Evolutionary conservation across 2,797 vertebrate species (phyloP).

Genomic region (Bradypus variegatus): DNA sequence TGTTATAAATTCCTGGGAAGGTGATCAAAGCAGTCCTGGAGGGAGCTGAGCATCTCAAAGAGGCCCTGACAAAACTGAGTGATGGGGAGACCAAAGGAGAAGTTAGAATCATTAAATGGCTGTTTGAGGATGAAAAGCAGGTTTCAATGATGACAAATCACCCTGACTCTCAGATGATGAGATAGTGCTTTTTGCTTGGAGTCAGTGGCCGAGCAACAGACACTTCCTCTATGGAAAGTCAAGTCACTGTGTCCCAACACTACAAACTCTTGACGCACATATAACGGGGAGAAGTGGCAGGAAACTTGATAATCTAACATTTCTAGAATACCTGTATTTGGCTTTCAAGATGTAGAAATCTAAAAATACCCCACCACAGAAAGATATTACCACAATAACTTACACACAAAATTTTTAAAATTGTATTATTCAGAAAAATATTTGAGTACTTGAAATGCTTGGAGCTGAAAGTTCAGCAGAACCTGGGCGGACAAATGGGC

Average conservation of each 20-base stretch:
- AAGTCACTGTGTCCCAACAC: not conserved
- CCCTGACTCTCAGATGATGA: constrained; percentile 11
- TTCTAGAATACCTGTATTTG: not conserved
- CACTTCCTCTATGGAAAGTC: not conserved
- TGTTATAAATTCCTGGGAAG: constrained; percentile 57
- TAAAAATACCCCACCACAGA: not conserved
- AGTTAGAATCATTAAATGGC: constrained; percentile 12
- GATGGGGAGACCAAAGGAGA: not conserved
- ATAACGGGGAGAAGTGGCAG: too few species aligned
- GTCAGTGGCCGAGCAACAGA: not conserved
- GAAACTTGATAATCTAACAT: not conserved
- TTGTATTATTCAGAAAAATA: not conserved
- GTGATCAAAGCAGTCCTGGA: constrained; percentile 53
- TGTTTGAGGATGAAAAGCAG: not conserved
- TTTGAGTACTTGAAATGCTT: not conserved
- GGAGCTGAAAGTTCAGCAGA: not conserved
- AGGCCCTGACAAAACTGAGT: not conserved
- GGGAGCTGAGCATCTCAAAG: not conserved
- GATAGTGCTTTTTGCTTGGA: not conserved
- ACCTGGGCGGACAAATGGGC: not conserved
- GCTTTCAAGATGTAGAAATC: not conserved
- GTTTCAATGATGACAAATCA: not conserved
- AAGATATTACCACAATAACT: not conserved
- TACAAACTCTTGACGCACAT: not conserved
- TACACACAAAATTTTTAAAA: constrained; percentile 9